Base-by-base conservation (phyloP, 1,140 invertebrate genomes). In the Plodia interpunctella region DNA sequence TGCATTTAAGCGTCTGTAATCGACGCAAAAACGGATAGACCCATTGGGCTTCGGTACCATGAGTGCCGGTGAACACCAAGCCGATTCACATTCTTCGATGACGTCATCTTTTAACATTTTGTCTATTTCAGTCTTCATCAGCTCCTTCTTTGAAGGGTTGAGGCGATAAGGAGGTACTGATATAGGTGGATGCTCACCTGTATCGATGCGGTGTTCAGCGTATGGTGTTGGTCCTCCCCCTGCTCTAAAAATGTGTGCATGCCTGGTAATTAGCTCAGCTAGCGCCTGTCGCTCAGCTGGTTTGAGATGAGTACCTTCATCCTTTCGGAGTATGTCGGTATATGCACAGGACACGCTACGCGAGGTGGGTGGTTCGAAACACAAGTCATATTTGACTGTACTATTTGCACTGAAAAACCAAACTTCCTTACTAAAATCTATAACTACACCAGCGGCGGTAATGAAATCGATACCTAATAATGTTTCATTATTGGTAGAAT, bases 61-160 rank as follows among this genome's bases (percentile, higher is more conserved):
- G 0, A 92, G 78, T 0, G 91, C 68, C 0, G 90, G 91, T 0
- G 79, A 78, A 13, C 77, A 69, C 84, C 90, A 93, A 0, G 81
- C 75, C 17, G 76, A 85, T 0, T 70, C 67, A 11, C 80, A 80
- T 0, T 85, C 83, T 28, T 88, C 78, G 0, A 91, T 83, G 0
- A 91, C 63, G 0, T 66, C 77, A 4, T 73, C 55, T 11, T 64
- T 18, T 0, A 89, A 49, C 76, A 90, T 78, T 11, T 63, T 62
- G 10, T 70, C 54, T 11, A 73, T 55, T 28, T 70, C 57, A 21
- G n/a, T 25, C 66, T 55, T 20, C 54, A 73, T 59, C 35, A 66
- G 55, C 17, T 38, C 25, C 21, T 59, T 65, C 20, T 68, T 74
- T 9, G 59, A 17, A 30, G 67, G 63, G 0, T 67, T 72, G 0